Evolutionary conservation across 2,888 invertebrate species (phyloP).

Genomic region (Taphrorychus bicolor): DNA sequence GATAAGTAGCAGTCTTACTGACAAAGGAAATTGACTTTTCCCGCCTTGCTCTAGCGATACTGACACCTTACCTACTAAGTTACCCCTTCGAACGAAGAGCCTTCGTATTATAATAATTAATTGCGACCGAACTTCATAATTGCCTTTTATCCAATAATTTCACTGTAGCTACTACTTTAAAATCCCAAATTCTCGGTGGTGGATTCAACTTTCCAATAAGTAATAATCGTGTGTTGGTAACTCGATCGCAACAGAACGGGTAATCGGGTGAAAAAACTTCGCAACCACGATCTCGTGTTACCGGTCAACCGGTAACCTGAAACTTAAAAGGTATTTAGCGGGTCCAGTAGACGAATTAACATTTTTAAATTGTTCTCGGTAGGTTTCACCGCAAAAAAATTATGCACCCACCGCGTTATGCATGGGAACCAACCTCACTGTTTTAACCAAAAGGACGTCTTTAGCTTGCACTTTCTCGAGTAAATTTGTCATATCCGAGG

Average conservation of each 20-base stretch:
- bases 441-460: neutral
- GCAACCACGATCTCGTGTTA: conserved; percentile 36
- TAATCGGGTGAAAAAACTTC: conserved; percentile 40
- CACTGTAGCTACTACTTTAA: neutral
- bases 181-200: neutral
- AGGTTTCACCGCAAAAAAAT: neutral
- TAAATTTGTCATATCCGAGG: neutral
- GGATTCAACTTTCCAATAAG: neutral
- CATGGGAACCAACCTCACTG: no score
- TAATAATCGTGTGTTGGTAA: conserved; percentile 24
- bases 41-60: no score
- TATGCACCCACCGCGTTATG: neutral
- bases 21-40: no score
- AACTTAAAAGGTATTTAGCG: conserved; percentile 35
- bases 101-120: no score
- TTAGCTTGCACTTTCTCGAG: no score
- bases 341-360: conserved; percentile 32
- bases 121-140: no score
- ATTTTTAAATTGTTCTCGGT: conserved; percentile 9
- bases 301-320: conserved; percentile 22
- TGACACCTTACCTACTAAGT: no score
- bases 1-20: no score
- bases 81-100: no score
- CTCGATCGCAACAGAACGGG: conserved; percentile 13
- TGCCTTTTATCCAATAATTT: no score